These are phyloP conservation scores for Troides oblongomaculatus DNA, from an alignment of 2,888 invertebrate species.

Conservation along the genomic window DNA sequence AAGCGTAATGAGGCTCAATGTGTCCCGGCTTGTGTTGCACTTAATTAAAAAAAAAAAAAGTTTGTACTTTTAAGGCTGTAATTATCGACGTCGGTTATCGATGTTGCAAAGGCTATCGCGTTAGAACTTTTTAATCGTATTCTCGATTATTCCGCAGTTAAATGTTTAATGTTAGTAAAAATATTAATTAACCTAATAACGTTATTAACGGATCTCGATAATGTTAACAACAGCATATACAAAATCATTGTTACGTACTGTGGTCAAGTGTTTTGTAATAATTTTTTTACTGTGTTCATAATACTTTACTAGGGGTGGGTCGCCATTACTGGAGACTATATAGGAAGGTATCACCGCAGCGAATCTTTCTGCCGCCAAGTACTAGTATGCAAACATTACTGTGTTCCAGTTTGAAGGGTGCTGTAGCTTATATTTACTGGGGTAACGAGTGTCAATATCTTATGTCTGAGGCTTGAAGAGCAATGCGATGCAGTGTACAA, in stretches of 20 bases:
- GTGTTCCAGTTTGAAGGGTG: too few species aligned
- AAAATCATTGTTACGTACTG: neutral
- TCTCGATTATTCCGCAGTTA: constrained; percentile 35
- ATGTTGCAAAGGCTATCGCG: constrained; percentile 56
- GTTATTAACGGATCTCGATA: constrained; percentile 13
- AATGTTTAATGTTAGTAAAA: constrained; percentile 30
- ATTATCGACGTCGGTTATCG: constrained; percentile 39
- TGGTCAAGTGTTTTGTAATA: neutral
- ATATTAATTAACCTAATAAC: constrained; percentile 30
- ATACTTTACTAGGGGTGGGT: too few species aligned
- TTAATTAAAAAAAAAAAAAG: constrained; percentile 30
- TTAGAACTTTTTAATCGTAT: constrained; percentile 49
- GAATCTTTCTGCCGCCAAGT: too few species aligned
- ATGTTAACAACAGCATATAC: neutral
- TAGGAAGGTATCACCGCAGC: too few species aligned
- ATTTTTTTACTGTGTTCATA: too few species aligned
- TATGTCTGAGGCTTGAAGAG: too few species aligned
- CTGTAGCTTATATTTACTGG: too few species aligned
- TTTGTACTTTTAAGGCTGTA: constrained; percentile 30
- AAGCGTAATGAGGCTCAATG: constrained; percentile 27
- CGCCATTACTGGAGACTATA: too few species aligned
- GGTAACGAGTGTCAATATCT: too few species aligned
- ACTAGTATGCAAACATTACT: too few species aligned
- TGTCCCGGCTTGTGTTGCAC: constrained; percentile 25
- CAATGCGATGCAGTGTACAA: too few species aligned